Evolutionary conservation across 2,888 invertebrate species (phyloP).

Genomic region (Drosophila niveifrons): DNA sequence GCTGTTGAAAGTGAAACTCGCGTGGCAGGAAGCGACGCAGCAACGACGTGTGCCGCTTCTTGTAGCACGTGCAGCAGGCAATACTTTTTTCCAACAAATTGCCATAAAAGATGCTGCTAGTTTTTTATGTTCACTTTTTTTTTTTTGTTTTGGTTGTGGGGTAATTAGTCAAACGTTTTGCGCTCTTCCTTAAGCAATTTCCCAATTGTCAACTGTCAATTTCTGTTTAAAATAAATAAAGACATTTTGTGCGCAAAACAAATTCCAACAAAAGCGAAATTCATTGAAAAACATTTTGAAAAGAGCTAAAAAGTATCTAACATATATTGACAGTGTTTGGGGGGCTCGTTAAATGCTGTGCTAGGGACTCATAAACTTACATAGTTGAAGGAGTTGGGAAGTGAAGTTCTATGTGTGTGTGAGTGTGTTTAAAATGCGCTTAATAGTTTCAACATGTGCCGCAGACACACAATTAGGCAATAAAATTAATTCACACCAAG

Average conservation of each 20-base stretch:
- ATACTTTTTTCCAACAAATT: conserved; percentile 25
- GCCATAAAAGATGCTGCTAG: conserved; percentile 16
- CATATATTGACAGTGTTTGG: not conserved
- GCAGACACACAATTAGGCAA: conserved; percentile 80
- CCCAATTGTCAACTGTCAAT: conserved; percentile 15
- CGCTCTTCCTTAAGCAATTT: conserved; percentile 52
- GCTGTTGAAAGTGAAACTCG: conserved; percentile 76
- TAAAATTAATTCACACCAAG: conserved; percentile 84
- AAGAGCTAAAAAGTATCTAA: not conserved
- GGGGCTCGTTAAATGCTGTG: conserved; percentile 23
- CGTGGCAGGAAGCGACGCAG: conserved; percentile 66
- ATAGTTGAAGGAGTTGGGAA: conserved; percentile 21
- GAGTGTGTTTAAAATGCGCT: conserved; percentile 73
- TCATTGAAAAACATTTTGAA: conserved; percentile 31
- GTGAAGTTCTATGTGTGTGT: conserved; percentile 13
- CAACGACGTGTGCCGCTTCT: conserved; percentile 55
- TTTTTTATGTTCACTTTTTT: not conserved
- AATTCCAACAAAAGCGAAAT: conserved; percentile 34
- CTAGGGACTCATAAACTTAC: conserved; percentile 54
- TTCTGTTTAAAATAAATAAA: conserved; percentile 74
- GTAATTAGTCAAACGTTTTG: conserved; percentile 36
- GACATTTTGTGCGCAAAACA: conserved; percentile 59
- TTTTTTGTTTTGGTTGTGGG: not conserved
- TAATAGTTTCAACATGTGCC: conserved; percentile 85
- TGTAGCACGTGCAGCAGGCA: conserved; percentile 24